These are phyloP conservation scores for Planococcus citri DNA, from an alignment of 1,140 invertebrate genomes.

Conservation along the genomic window DNA sequence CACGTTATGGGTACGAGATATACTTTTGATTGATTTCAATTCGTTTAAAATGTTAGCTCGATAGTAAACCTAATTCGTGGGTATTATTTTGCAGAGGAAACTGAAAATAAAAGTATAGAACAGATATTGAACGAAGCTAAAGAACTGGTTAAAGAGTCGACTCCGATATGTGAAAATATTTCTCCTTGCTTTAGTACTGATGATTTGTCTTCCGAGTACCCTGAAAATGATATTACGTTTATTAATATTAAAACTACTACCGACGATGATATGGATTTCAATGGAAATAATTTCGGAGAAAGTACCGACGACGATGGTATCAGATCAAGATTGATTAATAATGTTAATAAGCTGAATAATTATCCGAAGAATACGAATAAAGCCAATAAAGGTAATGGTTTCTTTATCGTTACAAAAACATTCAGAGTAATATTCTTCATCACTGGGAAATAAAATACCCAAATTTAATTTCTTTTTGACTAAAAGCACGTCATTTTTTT, in stretches of 20 bases:
- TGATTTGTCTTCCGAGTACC: background rate
- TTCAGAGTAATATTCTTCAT: background rate
- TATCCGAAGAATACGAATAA: too few species aligned
- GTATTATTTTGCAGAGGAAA: background rate
- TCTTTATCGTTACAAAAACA: background rate
- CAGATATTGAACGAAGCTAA: background rate
- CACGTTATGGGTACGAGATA: background rate
- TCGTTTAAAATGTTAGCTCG: background rate
- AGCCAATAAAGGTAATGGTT: background rate
- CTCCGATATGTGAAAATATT: background rate
- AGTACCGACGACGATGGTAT: background rate
- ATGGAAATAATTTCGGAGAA: background rate
- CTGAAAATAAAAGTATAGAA: slow-evolving; percentile 13
- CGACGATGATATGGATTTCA: background rate
- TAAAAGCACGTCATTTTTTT: too few species aligned
- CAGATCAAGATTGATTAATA: background rate
- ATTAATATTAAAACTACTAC: background rate
- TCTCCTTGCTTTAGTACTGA: background rate
- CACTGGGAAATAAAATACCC: too few species aligned
- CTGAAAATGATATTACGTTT: background rate
- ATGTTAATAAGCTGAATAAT: background rate
- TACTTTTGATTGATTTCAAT: background rate
- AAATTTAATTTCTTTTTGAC: too few species aligned
- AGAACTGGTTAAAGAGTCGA: background rate
- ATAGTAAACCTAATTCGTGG: background rate